Evolutionary conservation across 2,888 invertebrate species (phyloP).

Genomic region (Drosophila mettleri): DNA sequence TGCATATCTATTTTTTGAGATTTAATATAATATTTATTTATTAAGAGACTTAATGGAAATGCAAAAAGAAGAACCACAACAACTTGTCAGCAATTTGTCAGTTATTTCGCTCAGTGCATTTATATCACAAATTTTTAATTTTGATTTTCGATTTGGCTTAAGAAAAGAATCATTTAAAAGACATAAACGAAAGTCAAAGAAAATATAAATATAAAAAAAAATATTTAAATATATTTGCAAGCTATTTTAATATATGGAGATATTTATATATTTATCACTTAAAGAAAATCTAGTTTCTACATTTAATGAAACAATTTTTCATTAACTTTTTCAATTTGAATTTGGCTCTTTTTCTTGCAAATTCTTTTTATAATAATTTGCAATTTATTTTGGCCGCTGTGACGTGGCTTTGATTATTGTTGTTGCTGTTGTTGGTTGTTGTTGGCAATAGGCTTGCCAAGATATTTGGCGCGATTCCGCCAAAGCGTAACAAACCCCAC

Average conservation of each 20-base stretch:
- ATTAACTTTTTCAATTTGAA: slow-evolving; percentile 23
- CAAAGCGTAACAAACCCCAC: slow-evolving; percentile 70
- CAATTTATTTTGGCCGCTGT: slow-evolving; percentile 25
- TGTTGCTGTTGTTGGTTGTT: slow-evolving; percentile 25
- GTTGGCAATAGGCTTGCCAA: slow-evolving; percentile 63
- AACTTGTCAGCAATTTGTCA: neutral
- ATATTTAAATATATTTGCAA: neutral
- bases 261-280: neutral
- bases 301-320: slow-evolving; percentile 17
- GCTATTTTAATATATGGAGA: neutral
- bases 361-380: slow-evolving; percentile 43
- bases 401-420: slow-evolving; percentile 30
- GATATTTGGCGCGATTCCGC: slow-evolving; percentile 78
- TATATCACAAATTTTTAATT: neutral
- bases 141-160: neutral
- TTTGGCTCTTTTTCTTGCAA: slow-evolving; percentile 9
- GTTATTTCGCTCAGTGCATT: neutral
- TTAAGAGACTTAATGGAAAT: too few relatives aligned
- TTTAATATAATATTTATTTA: too few relatives aligned
- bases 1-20: too few relatives aligned
- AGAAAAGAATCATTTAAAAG: neutral
- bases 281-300: neutral
- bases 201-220: neutral
- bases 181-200: neutral
- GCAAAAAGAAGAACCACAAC: too few relatives aligned